Evolutionary conservation across 1,140 invertebrate species (phyloP), one percentile per base, ranked within the genome.

Genomic region (Drosophila rufa): DNA sequence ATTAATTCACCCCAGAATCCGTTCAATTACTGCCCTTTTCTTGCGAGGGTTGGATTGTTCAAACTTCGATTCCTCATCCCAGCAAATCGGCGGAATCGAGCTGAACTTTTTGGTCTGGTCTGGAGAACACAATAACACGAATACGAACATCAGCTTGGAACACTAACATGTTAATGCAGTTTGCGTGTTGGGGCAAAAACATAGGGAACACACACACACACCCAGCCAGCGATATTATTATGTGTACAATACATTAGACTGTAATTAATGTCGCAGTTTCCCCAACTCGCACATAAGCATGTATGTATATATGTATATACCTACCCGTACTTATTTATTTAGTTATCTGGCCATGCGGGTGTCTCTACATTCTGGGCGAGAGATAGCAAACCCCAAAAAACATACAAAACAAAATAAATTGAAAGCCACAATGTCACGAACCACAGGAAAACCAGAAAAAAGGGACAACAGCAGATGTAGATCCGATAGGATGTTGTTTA

Each of bases 191-290:
- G 17, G 27, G 12, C 17, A 47, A 56, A 48, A 22, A 67, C 12
- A 51, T 11, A 42, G 40, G 15, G 40, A 64, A 14, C 30, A 12
- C 40, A 56, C 15, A 64, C n/a, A 40, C 14, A 64, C 6, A 65
- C 47, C 58, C 12, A 48, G 7, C n/a, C 25, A 40, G 60, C 12
- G 14, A 45, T 22, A 59, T 36, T 46, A 79, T 78, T 46, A 79
- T 78, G 57, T 43, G 46, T 53, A 73, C 51, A 62, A 69, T 66
- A 79, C 80, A 79, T 79, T 82, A 70, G 75, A 42, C 62, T 76
- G 69, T 87, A 86, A 87, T 87, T 87, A 87, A 87, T 89, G 83
- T 77, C 71, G 71, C 58, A 75, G 71, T 75, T 75, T 75, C 17
- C 47, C 17, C 51, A 12, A 36, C 15, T 8, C 12, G 12, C 14